Base-by-base conservation (phyloP, 1,140 invertebrate species). In the Sycophaga agraensis region DNA sequence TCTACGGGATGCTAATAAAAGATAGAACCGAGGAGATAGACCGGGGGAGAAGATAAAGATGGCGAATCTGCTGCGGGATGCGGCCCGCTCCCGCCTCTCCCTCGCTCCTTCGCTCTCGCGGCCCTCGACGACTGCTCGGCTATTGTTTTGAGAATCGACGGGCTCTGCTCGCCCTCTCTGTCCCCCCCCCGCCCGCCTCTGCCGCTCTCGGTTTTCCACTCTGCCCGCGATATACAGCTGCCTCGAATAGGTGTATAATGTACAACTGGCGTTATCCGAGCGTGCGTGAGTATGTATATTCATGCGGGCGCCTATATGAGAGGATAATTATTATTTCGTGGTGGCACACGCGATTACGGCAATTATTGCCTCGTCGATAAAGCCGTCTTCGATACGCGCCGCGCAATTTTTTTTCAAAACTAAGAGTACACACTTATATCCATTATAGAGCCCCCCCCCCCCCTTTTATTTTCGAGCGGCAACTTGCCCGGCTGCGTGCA, bases 1-100 rank as follows among this genome's bases (percentile, higher is more conserved):
- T 72, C 73, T 66, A 71, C 74, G 66, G 75, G 73, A 77, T 73
- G 76, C 76, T 74, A 80, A 76, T 79, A 77, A 80, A 79, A 80
- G 76, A 79, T 78, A 73, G 73, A 77, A 65, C 67, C 69, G 67
- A 54, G 59, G 64, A 79, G 75, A 76, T 78, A 74, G 67, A 69
- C 55, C 55, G 66, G 19, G 24, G 16, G 12, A 22, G 48, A 42
- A 37, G 46, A 59, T 59, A 59, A 51, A 59, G 57, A 51, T 59
- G 48, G 48, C 26, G 57, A 51, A 51, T 59, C 48, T 60, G 48
- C 26, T 42, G 17, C 34, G 16, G 22, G 24, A 58, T 48, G n/a
- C 48, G 24, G 21, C 43, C 5, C 28, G 28, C 28, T 4, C 11
- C 28, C 28, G 4, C 28, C 17, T 50, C 26, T 57, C 31, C 4